Base-by-base conservation (phyloP, 2,113 vertebrate genomes). In the Ammodytes marinus region DNA sequence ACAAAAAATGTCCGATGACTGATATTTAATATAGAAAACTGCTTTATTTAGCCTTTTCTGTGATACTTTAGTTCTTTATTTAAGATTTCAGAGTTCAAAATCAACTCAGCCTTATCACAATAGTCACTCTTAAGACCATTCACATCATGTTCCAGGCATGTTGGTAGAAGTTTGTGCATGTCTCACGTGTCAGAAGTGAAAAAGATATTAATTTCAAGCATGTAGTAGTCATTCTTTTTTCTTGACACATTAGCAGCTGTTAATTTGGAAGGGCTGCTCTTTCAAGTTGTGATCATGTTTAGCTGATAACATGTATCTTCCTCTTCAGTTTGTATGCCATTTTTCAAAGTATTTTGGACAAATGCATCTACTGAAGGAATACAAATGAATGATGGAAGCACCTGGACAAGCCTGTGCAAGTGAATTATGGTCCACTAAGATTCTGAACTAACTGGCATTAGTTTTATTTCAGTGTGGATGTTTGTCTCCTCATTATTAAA, bases 401-500 rank as follows among this genome's bases (percentile, higher is more conserved):
- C 6, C 5, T 13, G 27, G 27, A 39, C 55, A 11, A 14, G 40
- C 4, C 3, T 39, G 49, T 67, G n/a, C n/a, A 37, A 43, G 19
- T 58, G 11, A 52, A 67, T 55, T 3, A 2, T 45, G 46, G 39
- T 45, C 17, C 59, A 37, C 45, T 59, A 13, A 0, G 3, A 15
- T 40, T 67, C 3, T 39, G 54, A 11, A 17, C 4, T 10, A 8
- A 42, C 19, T 45, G 40, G 14, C 14, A 10, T 55, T 12, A 40
- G 4, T 40, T 13, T 35, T 49, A 40, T 12, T 17, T 61, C 54
- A 14, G 14, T 58, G 52, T 45, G 45, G 43, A 64, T 59, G 15
- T 49, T 60, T n/a, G 27, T 40, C 43, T 46, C 13, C 37, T 53
- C 5, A 53, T 55, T 6, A 78, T 66, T 80, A 69, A 74, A 40